These are phyloP conservation scores for Diplosoma virens DNA, from an alignment of 23 tunicate genomes.

Conservation along the genomic window DNA sequence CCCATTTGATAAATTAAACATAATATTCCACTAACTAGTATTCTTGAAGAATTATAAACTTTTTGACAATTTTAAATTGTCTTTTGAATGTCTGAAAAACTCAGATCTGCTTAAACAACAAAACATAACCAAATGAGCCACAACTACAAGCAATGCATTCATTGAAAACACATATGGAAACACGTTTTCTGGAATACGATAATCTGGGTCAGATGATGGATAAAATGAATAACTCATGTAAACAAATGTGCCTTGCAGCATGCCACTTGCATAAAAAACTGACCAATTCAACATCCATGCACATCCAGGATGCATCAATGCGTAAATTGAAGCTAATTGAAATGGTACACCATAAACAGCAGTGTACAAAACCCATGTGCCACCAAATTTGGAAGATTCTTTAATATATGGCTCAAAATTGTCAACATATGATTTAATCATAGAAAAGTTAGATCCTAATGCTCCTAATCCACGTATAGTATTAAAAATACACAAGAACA, in stretches of 20 bases:
- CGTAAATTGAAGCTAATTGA: conserved; percentile 34
- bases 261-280: conserved; percentile 46
- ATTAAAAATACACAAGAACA: conserved; percentile 21
- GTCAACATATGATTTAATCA: conserved; percentile 41
- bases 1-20: too few species aligned
- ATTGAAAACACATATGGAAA: background rate
- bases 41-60: too few species aligned
- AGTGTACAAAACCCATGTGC: conserved; percentile 37
- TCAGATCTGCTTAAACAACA: background rate
- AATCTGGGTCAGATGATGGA: conserved; percentile 22
- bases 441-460: conserved; percentile 41
- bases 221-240: conserved; percentile 41
- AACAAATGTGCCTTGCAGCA: conserved; percentile 38
- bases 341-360: conserved; percentile 56
- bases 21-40: too few species aligned
- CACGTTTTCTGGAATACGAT: conserved; percentile 24
- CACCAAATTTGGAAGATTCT: conserved; percentile 58
- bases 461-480: conserved; percentile 62
- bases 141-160: conserved; percentile 6
- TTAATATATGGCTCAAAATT: conserved; percentile 60
- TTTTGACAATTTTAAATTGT: background rate
- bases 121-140: conserved; percentile 18
- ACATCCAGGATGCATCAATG: conserved; percentile 8
- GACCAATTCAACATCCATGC: conserved; percentile 47
- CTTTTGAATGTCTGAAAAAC: background rate